Evolutionary conservation across 1,140 invertebrate genomes (phyloP).

Genomic region (Cherax quadricarinatus): DNA sequence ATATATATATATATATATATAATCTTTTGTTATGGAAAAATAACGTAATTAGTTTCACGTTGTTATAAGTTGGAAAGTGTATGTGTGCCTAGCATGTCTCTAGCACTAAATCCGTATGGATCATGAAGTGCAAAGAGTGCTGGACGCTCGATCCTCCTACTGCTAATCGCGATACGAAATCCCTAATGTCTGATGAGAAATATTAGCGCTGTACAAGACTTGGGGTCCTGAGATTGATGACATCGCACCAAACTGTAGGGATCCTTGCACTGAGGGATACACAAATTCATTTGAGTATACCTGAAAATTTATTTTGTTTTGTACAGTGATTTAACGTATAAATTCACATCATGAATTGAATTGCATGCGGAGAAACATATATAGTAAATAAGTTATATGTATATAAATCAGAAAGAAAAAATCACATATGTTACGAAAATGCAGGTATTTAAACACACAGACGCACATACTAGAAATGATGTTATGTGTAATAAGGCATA

Average conservation of each 20-base stretch:
- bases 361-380: background rate
- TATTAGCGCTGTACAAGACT: too few species aligned
- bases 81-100: too few species aligned
- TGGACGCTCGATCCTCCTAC: too few species aligned
- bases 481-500: background rate
- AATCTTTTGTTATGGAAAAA: too few species aligned
- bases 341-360: background rate
- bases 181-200: background rate
- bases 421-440: background rate
- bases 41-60: too few species aligned
- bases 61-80: too few species aligned
- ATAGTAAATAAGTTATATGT: constrained; percentile 5
- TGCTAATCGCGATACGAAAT: background rate
- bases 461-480: background rate
- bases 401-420: background rate
- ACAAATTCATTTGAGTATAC: background rate
- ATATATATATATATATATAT: too few species aligned
- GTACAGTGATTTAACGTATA: constrained; percentile 6
- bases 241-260: too few species aligned
- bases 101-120: background rate
- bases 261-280: background rate
- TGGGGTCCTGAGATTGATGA: too few species aligned
- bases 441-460: background rate
- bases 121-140: too few species aligned
- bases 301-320: constrained; percentile 13